Percentiles rank a stretch among this genome's conserved stretches.
Conservation (phyloP, 2,797 vertebrate species). For the Eremophila alpestris region DNA sequence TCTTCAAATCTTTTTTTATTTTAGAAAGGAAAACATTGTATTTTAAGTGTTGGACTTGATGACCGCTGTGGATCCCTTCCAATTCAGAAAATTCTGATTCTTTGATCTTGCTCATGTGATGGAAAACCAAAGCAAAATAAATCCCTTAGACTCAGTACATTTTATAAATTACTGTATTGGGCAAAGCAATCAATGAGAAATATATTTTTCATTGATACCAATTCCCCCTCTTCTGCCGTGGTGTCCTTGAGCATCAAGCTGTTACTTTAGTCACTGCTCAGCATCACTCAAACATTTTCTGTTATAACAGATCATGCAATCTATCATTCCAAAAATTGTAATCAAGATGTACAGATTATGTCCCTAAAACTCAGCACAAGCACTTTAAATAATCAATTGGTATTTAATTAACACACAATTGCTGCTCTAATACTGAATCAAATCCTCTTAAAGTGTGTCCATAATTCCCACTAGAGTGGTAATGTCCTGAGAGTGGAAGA, state of each 20-base stretch:
- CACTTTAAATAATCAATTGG: constrained; percentile 59
- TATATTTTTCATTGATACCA: not conserved
- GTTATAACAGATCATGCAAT: not conserved
- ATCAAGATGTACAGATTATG: not conserved
- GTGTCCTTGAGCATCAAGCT: not conserved
- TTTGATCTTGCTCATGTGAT: not conserved
- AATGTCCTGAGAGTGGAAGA: constrained; percentile 53
- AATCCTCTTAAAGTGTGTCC: constrained; percentile 68
- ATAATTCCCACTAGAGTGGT: constrained; percentile 48
- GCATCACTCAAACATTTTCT: not conserved
- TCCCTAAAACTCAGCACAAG: not conserved
- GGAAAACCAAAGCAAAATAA: not conserved
- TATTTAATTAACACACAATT: constrained; percentile 63
- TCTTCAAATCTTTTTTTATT: not conserved
- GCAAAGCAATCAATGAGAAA: not conserved
- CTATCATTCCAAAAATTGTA: not conserved
- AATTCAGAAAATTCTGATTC: not conserved
- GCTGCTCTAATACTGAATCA: constrained; percentile 24
- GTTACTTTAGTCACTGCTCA: not conserved
- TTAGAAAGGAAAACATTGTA: not conserved
- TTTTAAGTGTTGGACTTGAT: not conserved
- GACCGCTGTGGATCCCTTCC: not conserved
- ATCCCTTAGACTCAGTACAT: not conserved
- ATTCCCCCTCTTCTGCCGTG: not conserved
- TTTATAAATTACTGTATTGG: not conserved